These are phyloP conservation scores for Virgularia gustaviana DNA, from an alignment of 92 coral and sea anemone genomes.

Conservation along the genomic window DNA sequence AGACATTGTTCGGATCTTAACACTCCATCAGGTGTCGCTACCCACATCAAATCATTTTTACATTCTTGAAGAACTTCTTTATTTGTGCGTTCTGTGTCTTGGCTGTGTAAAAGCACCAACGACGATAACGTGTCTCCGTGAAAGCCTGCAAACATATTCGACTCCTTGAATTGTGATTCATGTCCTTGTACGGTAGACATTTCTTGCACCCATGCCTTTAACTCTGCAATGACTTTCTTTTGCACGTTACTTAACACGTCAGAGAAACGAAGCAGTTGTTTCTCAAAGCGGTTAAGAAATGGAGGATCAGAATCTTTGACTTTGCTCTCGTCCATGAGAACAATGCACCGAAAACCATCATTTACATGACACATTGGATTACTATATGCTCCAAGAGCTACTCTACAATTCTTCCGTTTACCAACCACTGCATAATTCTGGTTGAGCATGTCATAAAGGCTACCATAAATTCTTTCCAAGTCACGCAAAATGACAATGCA, in stretches of 20 bases:
- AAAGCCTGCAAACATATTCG: conserved; percentile 86
- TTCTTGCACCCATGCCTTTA: conserved; percentile 57
- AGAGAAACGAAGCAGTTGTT: conserved; percentile 86
- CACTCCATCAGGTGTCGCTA: conserved; percentile 90
- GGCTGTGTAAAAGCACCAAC: conserved; percentile 66
- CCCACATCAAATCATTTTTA: conserved; percentile 73
- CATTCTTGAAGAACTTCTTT: conserved; percentile 62
- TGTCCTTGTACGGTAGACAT: conserved; percentile 61
- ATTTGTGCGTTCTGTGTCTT: conserved; percentile 18
- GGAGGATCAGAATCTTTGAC: conserved; percentile 93
- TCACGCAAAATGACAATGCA: conserved; percentile 86
- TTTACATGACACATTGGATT: conserved; percentile 98
- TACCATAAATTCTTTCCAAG: conserved; percentile 89
- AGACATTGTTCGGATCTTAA: conserved; percentile 60
- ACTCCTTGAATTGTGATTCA: conserved; percentile 59
- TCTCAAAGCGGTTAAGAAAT: conserved; percentile 91
- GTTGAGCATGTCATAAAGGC: conserved; percentile 95
- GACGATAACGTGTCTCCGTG: conserved; percentile 88
- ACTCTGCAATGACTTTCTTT: conserved; percentile 50
- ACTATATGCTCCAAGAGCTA: conserved; percentile 94
- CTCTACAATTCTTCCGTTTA: conserved; percentile 88
- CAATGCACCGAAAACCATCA: conserved; percentile 94
- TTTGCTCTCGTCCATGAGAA: conserved; percentile 77
- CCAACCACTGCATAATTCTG: conserved; percentile 95
- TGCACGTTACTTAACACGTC: conserved; percentile 65